Evolutionary conservation across 2,797 vertebrate species (phyloP).

Genomic region (Melanogrammus aeglefinus): DNA sequence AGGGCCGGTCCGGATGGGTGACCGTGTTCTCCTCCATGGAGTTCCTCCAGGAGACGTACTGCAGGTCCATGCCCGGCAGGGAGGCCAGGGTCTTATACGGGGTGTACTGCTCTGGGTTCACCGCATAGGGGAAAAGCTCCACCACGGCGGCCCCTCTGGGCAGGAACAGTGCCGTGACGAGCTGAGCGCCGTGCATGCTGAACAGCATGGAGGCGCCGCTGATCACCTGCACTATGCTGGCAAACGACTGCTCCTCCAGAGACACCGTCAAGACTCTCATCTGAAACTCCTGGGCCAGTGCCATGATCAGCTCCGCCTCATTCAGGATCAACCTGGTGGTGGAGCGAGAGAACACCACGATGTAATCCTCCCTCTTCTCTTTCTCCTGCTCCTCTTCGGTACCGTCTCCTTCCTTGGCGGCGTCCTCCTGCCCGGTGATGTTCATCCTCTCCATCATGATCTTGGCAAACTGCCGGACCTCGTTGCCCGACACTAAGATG

Average conservation of each 20-base stretch:
- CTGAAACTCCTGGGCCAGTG: constrained; percentile 92
- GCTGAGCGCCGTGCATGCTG: constrained; percentile 96
- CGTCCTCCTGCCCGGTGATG: constrained; percentile 61
- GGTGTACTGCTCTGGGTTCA: constrained; percentile 95
- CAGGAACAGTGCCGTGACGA: constrained; percentile 89
- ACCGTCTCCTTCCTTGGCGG: constrained; percentile 41
- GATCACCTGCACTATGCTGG: constrained; percentile 82
- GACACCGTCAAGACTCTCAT: constrained; percentile 93
- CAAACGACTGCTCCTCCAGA: constrained; percentile 88
- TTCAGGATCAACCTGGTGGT: constrained; percentile 91
- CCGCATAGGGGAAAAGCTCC: constrained; percentile 91
- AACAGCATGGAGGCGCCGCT: constrained; percentile 88
- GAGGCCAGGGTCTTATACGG: constrained; percentile 92
- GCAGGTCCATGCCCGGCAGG: constrained; percentile 94
- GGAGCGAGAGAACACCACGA: constrained; percentile 90
- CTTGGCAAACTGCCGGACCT: constrained; percentile 88
- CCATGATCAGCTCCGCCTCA: constrained; percentile 90
- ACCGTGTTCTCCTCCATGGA: constrained; percentile 81
- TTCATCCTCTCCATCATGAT: constrained; percentile 85
- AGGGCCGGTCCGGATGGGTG: constrained; percentile 84
- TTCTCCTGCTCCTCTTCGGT: constrained; percentile 48
- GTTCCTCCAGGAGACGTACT: constrained; percentile 95
- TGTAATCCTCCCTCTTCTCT: constrained; percentile 79
- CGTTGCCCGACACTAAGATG: constrained; percentile 90
- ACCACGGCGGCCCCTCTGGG: constrained; percentile 89